Evolutionary conservation across 2,113 vertebrate species (phyloP).

Genomic region (Odontophorus gujanensis): DNA sequence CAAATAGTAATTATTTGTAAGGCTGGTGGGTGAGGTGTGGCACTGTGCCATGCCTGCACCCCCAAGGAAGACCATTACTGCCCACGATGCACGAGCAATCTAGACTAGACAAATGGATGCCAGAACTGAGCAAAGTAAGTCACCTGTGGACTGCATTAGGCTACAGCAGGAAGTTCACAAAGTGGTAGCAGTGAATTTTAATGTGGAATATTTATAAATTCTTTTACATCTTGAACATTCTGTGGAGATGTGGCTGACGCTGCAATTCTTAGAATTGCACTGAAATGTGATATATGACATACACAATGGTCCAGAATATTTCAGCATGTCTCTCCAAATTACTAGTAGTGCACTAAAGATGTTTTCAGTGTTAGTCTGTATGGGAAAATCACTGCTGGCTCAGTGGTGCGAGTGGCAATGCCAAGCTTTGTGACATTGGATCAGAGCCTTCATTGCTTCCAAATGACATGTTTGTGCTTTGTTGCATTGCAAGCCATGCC

Average conservation of each 20-base stretch:
- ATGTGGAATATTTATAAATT: not conserved
- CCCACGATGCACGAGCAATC: not conserved
- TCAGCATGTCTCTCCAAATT: not conserved
- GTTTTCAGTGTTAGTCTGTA: conserved; percentile 18
- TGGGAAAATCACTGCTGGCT: conserved; percentile 17
- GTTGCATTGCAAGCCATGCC: not conserved
- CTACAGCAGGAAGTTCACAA: not conserved
- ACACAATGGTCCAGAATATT: not conserved
- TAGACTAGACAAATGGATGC: not conserved
- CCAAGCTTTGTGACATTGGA: not conserved
- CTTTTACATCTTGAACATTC: conserved; percentile 4
- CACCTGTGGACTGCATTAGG: not conserved
- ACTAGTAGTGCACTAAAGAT: not conserved
- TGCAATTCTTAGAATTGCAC: not conserved
- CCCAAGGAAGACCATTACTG: not conserved
- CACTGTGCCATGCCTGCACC: rapidly evolving
- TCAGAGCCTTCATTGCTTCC: conserved; percentile 3
- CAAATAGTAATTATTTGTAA: too few species aligned
- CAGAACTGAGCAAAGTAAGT: not conserved
- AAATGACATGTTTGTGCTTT: not conserved
- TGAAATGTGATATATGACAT: not conserved
- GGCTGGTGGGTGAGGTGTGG: not conserved
- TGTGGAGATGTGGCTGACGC: not conserved
- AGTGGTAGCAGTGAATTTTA: not conserved
- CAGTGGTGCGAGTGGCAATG: not conserved